Conservation (phyloP, 92 coral and sea anemone genomes). For the Actinostola sp. region DNA sequence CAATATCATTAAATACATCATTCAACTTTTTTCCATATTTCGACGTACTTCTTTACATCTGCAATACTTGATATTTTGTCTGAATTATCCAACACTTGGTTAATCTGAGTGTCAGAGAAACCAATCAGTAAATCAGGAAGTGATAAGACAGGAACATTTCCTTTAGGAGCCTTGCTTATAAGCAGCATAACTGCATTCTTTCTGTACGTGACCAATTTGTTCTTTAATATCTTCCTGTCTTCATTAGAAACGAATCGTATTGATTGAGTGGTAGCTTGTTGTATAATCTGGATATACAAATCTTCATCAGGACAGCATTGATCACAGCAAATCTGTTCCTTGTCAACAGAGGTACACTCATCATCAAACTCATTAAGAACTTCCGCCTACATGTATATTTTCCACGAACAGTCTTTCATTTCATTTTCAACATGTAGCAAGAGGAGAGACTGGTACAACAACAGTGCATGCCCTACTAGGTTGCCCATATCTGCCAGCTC, state of each 20-base stretch:
- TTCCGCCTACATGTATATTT: constrained; percentile 26
- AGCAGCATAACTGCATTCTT: too few species aligned
- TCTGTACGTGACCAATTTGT: too few species aligned
- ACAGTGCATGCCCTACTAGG: too few species aligned
- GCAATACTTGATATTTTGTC: constrained; percentile 12
- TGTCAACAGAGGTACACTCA: not conserved
- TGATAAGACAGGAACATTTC: not conserved
- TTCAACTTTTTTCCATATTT: constrained; percentile 24
- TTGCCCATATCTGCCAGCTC: too few species aligned
- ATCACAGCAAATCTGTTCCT: constrained; percentile 34
- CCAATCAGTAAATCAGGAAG: constrained; percentile 16
- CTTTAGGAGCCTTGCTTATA: constrained; percentile 1
- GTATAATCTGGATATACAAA: constrained; percentile 8
- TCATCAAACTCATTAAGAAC: constrained; percentile 16
- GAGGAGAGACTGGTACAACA: too few species aligned
- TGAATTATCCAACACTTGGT: constrained; percentile 18
- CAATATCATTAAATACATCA: constrained; percentile 12
- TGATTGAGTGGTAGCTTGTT: not conserved
- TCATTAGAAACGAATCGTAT: constrained; percentile 6
- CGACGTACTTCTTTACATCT: constrained; percentile 24
- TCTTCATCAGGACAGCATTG: constrained; percentile 5
- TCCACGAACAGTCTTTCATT: too few species aligned
- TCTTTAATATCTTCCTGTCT: too few species aligned
- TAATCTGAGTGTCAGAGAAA: constrained; percentile 23
- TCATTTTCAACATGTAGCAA: too few species aligned